Base-by-base conservation (phyloP, 2,113 vertebrate species). In the Leptodactylus fuscus region DNA sequence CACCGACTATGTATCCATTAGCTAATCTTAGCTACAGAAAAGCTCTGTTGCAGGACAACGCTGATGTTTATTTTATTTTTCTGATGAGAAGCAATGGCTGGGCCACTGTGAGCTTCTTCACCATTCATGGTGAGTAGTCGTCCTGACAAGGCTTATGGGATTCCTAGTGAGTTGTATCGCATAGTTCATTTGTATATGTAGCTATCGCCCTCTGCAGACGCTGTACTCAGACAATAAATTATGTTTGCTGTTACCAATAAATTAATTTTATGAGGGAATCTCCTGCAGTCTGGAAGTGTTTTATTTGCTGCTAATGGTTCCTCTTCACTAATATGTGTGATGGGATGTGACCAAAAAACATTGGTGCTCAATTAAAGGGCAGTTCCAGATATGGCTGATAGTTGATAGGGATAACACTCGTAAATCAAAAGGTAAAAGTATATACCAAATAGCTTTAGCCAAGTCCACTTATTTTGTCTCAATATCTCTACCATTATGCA, bases 171-270 rank as follows among this genome's bases (percentile, higher is more conserved):
- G 82, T 88, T 84, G 90, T 95, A 90, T 85, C 88, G 89, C 18
- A 20, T 92, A 87, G 83, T 89, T 85, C 90, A 89, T 77, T 87
- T 44, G 87, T 92, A 85, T 88, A 51, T 79, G 90, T 91, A 18
- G 90, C 90, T 89, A 48, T 91, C 91, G n/a, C n/a, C n/a, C 90
- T 91, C 83, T 87, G 88, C 85, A 89, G 89, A 90, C 87, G 87
- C 91, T 92, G 89, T 93, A 88, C 91, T 90, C 88, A 88, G 71
- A 87, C 76, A 83, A 86, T 85, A 88, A 91, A 87, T 91, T 90
- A 90, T 86, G 90, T 95, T 91, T 92, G 93, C 93, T 95, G 94
- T 97, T 94, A 48, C 94, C 91, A 95, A 95, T 97, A 96, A 94
- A 96, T 88, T 85, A 90, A 90, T 94, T 94, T 83, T 83, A 41